Conservation (phyloP, 2,797 vertebrate genomes). For the Propithecus deckenii region DNA sequence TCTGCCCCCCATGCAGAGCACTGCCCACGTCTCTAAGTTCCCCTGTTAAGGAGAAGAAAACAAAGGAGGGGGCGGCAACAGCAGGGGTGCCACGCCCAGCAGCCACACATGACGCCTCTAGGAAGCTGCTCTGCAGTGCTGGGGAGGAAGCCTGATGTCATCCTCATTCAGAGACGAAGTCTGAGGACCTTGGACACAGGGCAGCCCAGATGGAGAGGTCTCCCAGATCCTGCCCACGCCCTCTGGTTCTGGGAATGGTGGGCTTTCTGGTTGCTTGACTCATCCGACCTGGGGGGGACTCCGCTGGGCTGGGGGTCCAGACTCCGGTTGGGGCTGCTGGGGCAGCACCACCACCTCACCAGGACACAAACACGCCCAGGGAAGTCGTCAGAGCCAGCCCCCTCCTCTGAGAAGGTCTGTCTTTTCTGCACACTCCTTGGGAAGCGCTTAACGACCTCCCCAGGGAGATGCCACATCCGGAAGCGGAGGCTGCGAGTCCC, state of each 20-base stretch:
- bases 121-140: background rate
- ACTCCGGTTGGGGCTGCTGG: background rate
- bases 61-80: background rate
- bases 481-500: background rate
- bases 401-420: background rate
- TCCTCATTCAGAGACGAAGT: background rate
- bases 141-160: background rate
- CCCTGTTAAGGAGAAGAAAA: background rate
- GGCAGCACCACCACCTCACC: background rate
- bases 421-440: background rate
- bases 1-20: background rate
- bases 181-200: no score
- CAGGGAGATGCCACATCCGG: background rate
- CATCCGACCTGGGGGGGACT: background rate
- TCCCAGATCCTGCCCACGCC: background rate
- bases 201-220: background rate
- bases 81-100: background rate
- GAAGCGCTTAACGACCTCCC: background rate
- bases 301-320: background rate
- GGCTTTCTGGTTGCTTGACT: fast-evolving
- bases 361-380: background rate
- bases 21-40: no score
- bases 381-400: background rate
- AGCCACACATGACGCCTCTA: fast-evolving
- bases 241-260: fast-evolving